Evolutionary conservation across 2,113 vertebrate genomes (phyloP).

Genomic region (Hoplias malabaricus): DNA sequence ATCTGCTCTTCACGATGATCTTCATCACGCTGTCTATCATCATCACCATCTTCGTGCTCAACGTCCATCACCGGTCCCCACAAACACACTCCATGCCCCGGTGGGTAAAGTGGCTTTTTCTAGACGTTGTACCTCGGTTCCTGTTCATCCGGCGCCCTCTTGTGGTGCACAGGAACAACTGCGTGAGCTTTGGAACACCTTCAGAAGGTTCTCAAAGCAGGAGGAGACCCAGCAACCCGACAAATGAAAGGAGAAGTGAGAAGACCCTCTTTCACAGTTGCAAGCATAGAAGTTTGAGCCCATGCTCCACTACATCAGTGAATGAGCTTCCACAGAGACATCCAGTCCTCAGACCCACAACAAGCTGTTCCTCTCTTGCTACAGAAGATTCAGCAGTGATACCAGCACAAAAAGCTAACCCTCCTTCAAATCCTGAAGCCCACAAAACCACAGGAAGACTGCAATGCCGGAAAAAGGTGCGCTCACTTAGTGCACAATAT

Average conservation of each 20-base stretch:
- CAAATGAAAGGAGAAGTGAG: background rate
- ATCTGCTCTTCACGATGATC: conserved; percentile 96
- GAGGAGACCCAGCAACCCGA: background rate
- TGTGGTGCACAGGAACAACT: conserved; percentile 62
- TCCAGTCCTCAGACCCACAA: too few relatives aligned
- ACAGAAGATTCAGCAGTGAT: too few relatives aligned
- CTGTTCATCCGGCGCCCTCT: conserved; percentile 79
- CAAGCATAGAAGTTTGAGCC: background rate
- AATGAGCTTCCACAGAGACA: background rate
- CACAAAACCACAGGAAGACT: too few relatives aligned
- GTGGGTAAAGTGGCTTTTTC: conserved; percentile 77
- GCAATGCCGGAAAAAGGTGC: too few relatives aligned
- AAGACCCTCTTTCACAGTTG: background rate
- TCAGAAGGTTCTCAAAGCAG: conserved; percentile 65
- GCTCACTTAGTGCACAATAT: too few relatives aligned
- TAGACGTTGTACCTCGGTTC: conserved; percentile 74
- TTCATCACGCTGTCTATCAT: conserved; percentile 93
- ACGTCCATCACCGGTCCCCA: conserved; percentile 82
- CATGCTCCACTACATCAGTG: background rate
- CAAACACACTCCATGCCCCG: conserved; percentile 78
- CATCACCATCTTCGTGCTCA: conserved; percentile 81
- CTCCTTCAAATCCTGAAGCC: too few relatives aligned
- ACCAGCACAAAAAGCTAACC: too few relatives aligned
- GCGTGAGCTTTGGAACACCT: conserved; percentile 62
- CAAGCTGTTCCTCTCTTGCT: too few relatives aligned